Evolutionary conservation across 2,888 invertebrate genomes (phyloP).

Genomic region (Apeira syringaria): DNA sequence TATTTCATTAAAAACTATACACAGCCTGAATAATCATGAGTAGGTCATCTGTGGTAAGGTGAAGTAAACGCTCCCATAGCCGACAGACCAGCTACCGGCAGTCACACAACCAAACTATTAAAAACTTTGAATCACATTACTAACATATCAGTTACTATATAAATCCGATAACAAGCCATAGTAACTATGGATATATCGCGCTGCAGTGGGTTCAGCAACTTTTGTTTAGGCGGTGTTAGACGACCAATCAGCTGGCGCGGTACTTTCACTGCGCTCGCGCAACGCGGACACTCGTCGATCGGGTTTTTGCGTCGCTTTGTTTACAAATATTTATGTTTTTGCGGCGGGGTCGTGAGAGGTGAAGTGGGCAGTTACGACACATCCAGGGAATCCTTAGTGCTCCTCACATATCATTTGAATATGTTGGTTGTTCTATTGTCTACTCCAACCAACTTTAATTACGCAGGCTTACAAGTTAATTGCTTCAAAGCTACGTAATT

Average conservation of each 20-base stretch:
- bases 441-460: too few relatives aligned
- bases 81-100: background rate
- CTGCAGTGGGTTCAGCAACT: too few relatives aligned
- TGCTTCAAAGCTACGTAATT: background rate
- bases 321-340: constrained; percentile 24
- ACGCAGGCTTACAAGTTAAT: background rate
- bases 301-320: constrained; percentile 25
- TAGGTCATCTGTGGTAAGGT: constrained; percentile 3
- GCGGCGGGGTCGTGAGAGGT: constrained; percentile 12
- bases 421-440: too few relatives aligned
- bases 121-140: background rate
- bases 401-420: too few relatives aligned
- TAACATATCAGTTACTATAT: background rate
- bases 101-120: background rate
- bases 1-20: too few relatives aligned
- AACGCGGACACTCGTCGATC: constrained; percentile 18
- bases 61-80: constrained; percentile 5
- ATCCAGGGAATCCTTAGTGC: constrained; percentile 3
- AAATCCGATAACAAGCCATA: background rate
- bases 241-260: constrained; percentile 24
- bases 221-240: background rate
- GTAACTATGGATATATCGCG: background rate
- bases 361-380: constrained; percentile 16
- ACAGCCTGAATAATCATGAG: background rate
- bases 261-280: constrained; percentile 31